phyloP scores from a whole-genome alignment of 1,140 invertebrate genomes.

The Rhagoletis zephyria region DNA sequence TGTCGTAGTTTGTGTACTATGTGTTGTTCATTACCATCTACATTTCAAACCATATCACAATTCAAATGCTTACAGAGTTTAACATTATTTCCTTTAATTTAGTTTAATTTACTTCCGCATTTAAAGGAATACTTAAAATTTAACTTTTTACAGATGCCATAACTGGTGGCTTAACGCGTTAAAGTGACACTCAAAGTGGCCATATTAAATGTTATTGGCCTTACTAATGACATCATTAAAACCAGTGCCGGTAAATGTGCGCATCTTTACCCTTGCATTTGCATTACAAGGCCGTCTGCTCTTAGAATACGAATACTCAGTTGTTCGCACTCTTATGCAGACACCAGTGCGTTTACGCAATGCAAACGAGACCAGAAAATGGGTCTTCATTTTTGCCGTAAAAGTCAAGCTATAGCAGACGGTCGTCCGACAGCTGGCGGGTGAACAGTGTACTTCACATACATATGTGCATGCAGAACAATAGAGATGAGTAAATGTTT shows the following conservation, averaged over 20 bases:
- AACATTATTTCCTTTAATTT: too few species aligned
- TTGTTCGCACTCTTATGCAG: background rate
- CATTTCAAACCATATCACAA: too few species aligned
- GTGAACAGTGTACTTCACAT: background rate
- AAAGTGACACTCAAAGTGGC: constrained; percentile 7
- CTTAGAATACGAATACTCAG: background rate
- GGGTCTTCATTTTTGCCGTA: background rate
- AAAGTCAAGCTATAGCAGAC: background rate
- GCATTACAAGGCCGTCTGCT: background rate
- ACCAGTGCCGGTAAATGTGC: background rate
- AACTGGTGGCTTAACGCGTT: background rate
- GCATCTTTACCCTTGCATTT: background rate
- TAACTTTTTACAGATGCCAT: background rate
- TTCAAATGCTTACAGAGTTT: too few species aligned
- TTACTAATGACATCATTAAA: background rate
- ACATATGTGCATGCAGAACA: too few species aligned
- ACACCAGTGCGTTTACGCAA: constrained; percentile 4
- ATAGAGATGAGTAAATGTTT: too few species aligned
- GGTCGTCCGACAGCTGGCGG: background rate
- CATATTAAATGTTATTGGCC: background rate
- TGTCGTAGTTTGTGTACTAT: too few species aligned
- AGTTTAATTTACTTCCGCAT: too few species aligned
- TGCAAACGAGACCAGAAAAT: constrained; percentile 13
- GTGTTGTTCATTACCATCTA: too few species aligned
- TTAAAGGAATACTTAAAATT: background rate